Conservation (phyloP, 2,888 invertebrate genomes). For the Schizotus pectinicornis region DNA sequence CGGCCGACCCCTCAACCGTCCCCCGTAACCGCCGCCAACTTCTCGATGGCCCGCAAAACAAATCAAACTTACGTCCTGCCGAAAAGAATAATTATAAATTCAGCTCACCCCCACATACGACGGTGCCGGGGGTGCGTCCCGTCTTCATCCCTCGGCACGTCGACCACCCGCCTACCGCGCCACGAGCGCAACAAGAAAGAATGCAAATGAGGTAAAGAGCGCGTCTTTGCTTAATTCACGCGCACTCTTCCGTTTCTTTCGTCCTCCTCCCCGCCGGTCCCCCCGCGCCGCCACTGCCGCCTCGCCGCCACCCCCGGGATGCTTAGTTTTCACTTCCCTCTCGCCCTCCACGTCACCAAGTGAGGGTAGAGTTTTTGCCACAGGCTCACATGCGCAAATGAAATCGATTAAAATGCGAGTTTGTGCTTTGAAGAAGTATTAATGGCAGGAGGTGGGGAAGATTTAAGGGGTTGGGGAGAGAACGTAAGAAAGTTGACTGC, state of each 20-base stretch:
- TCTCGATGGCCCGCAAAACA: neutral
- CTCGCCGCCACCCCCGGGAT: slow-evolving; percentile 42
- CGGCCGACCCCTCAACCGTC: neutral
- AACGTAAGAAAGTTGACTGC: slow-evolving; percentile 57
- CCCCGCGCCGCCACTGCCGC: slow-evolving; percentile 35
- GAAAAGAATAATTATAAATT: slow-evolving; percentile 50
- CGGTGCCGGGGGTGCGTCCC: slow-evolving; percentile 26
- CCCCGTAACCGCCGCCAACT: neutral
- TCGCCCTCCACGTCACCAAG: slow-evolving; percentile 50
- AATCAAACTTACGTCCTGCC: slow-evolving; percentile 41
- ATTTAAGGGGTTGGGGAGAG: slow-evolving; percentile 45
- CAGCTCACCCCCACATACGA: slow-evolving; percentile 41
- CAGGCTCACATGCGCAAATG: slow-evolving; percentile 71
- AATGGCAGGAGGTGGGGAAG: slow-evolving; percentile 54
- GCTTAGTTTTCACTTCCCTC: slow-evolving; percentile 51
- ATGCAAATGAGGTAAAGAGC: slow-evolving; percentile 59
- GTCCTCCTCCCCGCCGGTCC: slow-evolving; percentile 38
- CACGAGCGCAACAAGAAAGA: slow-evolving; percentile 49
- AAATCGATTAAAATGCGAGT: slow-evolving; percentile 73
- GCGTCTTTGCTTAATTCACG: slow-evolving; percentile 60
- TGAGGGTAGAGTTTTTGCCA: slow-evolving; percentile 60
- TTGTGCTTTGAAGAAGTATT: slow-evolving; percentile 65
- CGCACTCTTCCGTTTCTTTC: slow-evolving; percentile 61
- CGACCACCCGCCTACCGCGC: slow-evolving; percentile 29
- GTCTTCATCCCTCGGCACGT: slow-evolving; percentile 35